Conservation (phyloP, 2,888 invertebrate species). For the Meliscaeva auricollis region DNA sequence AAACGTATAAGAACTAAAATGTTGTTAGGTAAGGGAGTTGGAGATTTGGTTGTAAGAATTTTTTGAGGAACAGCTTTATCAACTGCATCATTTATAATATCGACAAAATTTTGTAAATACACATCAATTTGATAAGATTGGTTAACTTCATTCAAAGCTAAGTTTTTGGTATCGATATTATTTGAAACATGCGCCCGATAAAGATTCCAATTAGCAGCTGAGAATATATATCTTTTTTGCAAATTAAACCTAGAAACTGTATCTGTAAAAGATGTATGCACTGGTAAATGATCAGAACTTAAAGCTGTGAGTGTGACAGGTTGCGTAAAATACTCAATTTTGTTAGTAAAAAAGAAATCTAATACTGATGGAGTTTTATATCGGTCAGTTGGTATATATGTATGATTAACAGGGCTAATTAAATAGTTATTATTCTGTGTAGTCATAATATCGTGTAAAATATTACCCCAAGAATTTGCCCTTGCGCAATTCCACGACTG, state of each 20-base stretch:
- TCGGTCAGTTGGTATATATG: slow-evolving; percentile 25
- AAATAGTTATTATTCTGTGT: slow-evolving; percentile 24
- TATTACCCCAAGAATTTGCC: slow-evolving; percentile 51
- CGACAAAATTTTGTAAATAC: slow-evolving; percentile 1
- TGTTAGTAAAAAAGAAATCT: slow-evolving; percentile 36
- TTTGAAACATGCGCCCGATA: background rate
- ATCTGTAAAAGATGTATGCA: background rate
- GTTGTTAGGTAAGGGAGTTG: background rate
- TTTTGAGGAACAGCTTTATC: slow-evolving; percentile 4
- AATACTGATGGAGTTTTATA: slow-evolving; percentile 29
- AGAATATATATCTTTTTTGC: slow-evolving; percentile 1
- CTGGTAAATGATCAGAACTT: slow-evolving; percentile 7
- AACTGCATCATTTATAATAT: background rate
- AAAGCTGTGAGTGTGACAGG: background rate
- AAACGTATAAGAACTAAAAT: background rate
- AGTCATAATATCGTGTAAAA: slow-evolving; percentile 34
- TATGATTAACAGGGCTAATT: slow-evolving; percentile 32
- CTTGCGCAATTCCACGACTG: slow-evolving; percentile 35
- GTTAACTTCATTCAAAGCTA: background rate
- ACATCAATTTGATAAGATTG: slow-evolving; percentile 1
- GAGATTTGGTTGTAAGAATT: background rate
- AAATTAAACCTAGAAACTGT: background rate
- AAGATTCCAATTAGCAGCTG: slow-evolving; percentile 8
- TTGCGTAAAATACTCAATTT: background rate
- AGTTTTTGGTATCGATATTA: background rate